Evolutionary conservation across 2,797 vertebrate genomes (phyloP).

Genomic region (Siniperca obscura): DNA sequence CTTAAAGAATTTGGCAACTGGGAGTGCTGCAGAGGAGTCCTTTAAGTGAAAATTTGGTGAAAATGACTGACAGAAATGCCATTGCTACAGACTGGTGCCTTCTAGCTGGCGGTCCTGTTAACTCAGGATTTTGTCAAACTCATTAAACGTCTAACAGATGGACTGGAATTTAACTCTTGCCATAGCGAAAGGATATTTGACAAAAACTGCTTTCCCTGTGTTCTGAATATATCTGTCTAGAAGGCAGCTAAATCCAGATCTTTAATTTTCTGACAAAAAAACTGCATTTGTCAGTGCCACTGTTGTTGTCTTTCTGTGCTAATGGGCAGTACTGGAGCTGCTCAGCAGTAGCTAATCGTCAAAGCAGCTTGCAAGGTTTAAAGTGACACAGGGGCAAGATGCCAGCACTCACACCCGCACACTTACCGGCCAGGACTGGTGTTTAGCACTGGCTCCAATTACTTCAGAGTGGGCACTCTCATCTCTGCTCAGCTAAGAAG

Average conservation of each 20-base stretch:
- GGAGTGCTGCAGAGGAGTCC: slow-evolving; percentile 50
- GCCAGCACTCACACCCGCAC: slow-evolving; percentile 67
- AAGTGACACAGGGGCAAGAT: slow-evolving; percentile 72
- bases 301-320: slow-evolving; percentile 54
- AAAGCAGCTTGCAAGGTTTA: slow-evolving; percentile 71
- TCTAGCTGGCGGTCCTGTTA: slow-evolving; percentile 42
- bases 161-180: slow-evolving; percentile 44
- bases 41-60: slow-evolving; percentile 51
- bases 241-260: slow-evolving; percentile 49
- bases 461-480: slow-evolving; percentile 56
- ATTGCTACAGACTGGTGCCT: slow-evolving; percentile 44
- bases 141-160: slow-evolving; percentile 56
- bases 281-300: slow-evolving; percentile 61
- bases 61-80: slow-evolving; percentile 61
- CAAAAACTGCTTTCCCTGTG: slow-evolving; percentile 31
- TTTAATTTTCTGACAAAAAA: slow-evolving; percentile 60
- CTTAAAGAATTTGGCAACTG: slow-evolving; percentile 65
- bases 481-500: slow-evolving; percentile 39
- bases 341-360: slow-evolving; percentile 65
- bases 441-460: slow-evolving; percentile 56
- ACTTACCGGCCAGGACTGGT: slow-evolving; percentile 59
- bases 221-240: slow-evolving; percentile 30
- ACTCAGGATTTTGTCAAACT: slow-evolving; percentile 53
- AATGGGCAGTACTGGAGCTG: slow-evolving; percentile 65
- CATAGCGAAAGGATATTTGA: slow-evolving; percentile 23